Evolutionary conservation across 2,888 invertebrate genomes (phyloP).

Genomic region (Cristatella mucedo): DNA sequence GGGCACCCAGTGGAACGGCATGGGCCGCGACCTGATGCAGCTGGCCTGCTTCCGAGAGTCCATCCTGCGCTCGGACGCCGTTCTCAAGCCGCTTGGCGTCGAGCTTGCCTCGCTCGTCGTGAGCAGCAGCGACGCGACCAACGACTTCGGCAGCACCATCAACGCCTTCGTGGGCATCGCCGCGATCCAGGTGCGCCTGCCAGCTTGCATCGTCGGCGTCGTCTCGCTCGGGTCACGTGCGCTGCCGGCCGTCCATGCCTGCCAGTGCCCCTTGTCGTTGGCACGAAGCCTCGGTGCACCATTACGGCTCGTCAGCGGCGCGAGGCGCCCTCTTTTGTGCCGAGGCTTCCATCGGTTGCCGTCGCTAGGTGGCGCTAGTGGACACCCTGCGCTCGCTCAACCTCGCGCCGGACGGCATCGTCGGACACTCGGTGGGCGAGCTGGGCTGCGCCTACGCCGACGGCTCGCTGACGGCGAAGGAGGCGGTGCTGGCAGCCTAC

Average conservation of each 20-base stretch:
- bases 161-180: conserved; percentile 85
- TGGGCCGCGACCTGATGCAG: conserved; percentile 71
- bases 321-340: too few species aligned
- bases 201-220: too few species aligned
- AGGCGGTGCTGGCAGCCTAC: conserved; percentile 81
- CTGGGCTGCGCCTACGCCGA: conserved; percentile 91
- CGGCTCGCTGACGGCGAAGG: conserved; percentile 80
- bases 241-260: too few species aligned
- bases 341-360: too few species aligned
- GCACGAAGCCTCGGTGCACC: too few species aligned
- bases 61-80: conserved; percentile 57
- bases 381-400: conserved; percentile 60
- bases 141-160: conserved; percentile 65
- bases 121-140: conserved; percentile 56
- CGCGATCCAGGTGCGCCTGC: conserved; percentile 63
- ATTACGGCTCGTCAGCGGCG: too few species aligned
- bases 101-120: conserved; percentile 66
- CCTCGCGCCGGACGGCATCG: conserved; percentile 74
- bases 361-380: conserved; percentile 64
- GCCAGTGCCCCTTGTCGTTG: too few species aligned
- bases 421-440: conserved; percentile 89
- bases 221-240: too few species aligned
- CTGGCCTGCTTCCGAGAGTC: conserved; percentile 65
- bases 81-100: conserved; percentile 59
- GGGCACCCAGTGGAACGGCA: conserved; percentile 94